These are phyloP conservation scores for Acrocera orbiculus DNA, from an alignment of 2,888 invertebrate genomes.

Conservation along the genomic window DNA sequence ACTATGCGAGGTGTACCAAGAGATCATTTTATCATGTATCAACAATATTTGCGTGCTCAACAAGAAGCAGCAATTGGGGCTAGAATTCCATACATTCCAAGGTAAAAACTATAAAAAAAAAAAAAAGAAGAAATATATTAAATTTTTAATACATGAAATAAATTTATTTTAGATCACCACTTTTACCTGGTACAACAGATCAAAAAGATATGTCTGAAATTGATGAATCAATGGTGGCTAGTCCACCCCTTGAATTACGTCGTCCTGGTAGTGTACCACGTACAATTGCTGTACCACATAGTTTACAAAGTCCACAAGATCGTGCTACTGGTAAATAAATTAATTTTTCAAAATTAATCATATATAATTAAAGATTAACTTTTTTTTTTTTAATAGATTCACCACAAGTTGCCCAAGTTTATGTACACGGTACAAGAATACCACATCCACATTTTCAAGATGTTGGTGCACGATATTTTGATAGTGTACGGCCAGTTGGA, in stretches of 20 bases:
- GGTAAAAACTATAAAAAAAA: too few species aligned
- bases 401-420: constrained; percentile 50
- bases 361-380: neutral
- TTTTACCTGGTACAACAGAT: constrained; percentile 14
- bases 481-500: constrained; percentile 32
- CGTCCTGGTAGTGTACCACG: constrained; percentile 38
- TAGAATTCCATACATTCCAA: constrained; percentile 18
- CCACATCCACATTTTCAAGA: constrained; percentile 32
- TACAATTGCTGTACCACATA: constrained; percentile 45
- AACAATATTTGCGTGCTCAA: constrained; percentile 35
- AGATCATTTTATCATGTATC: constrained; percentile 25
- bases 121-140: too few species aligned
- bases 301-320: constrained; percentile 51
- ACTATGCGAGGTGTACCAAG: constrained; percentile 20
- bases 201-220: constrained; percentile 20
- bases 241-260: constrained; percentile 57
- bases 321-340: constrained; percentile 41
- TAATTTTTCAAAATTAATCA: neutral
- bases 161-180: constrained; percentile 16
- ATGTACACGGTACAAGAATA: constrained; percentile 37
- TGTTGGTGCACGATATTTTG: constrained; percentile 35
- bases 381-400: constrained; percentile 32
- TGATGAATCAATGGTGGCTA: constrained; percentile 38
- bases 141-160: too few species aligned
- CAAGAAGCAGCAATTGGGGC: constrained; percentile 27